Percentiles rank a stretch among this genome's conserved stretches.
These are phyloP conservation scores for Sus scrofa DNA, from an alignment of 2,113 vertebrate species.

Conservation along the genomic window T2T-Sscrofa CM000826.6:83853001-83853500, in stretches of 20 bases:
- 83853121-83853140: neutral
- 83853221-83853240: neutral
- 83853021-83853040: conserved; percentile 41
- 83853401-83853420: neutral
- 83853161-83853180: neutral
- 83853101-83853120: neutral
- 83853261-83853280: neutral
- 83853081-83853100: neutral
- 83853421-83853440: neutral
- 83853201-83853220: neutral
- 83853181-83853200: neutral
- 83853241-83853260: neutral
- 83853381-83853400: neutral
- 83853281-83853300: neutral
- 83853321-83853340: neutral
- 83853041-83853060: conserved; percentile 34
- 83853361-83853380: conserved; percentile 23
- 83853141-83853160: neutral
- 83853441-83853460: neutral
- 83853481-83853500: neutral
- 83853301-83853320: neutral
- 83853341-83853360: conserved; percentile 19
- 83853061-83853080: neutral
- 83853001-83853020: conserved; percentile 58
- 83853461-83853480: neutral